Evolutionary conservation across 2,113 vertebrate species (phyloP).

Genomic region (Tiliqua scincoides): DNA sequence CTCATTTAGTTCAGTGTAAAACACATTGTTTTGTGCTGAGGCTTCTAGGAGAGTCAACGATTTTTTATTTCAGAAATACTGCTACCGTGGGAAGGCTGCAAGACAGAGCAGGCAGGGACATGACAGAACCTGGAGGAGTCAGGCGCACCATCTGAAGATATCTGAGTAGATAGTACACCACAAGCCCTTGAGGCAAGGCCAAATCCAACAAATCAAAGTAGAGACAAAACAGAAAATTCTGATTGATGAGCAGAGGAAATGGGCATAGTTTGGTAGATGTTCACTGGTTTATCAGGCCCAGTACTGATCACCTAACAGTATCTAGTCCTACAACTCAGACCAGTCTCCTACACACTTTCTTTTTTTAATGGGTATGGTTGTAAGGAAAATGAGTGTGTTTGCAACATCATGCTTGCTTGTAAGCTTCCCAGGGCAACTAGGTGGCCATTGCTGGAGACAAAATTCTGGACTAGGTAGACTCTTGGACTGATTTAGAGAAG

Average conservation of each 20-base stretch:
- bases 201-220: neutral
- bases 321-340: neutral
- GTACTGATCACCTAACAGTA: neutral
- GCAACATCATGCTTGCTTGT: too few species aligned
- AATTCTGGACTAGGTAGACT: too few species aligned
- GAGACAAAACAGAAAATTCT: neutral
- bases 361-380: too few species aligned
- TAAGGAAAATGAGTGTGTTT: too few species aligned
- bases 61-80: neutral
- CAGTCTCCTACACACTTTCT: neutral
- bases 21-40: neutral
- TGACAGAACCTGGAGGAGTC: neutral
- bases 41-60: neutral
- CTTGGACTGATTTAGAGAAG: too few species aligned
- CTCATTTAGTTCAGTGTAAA: neutral
- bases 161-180: neutral
- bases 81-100: neutral
- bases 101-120: neutral
- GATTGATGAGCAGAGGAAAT: neutral
- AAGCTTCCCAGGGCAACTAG: too few species aligned
- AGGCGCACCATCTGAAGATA: neutral
- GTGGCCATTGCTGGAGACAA: too few species aligned
- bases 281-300: too few species aligned
- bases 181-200: neutral
- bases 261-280: too few species aligned